A percentile compares a stretch with the other conserved stretches of the same genome.
Evolutionary conservation across 2,113 vertebrate species (phyloP).

Genomic region (Podiceps cristatus): DNA sequence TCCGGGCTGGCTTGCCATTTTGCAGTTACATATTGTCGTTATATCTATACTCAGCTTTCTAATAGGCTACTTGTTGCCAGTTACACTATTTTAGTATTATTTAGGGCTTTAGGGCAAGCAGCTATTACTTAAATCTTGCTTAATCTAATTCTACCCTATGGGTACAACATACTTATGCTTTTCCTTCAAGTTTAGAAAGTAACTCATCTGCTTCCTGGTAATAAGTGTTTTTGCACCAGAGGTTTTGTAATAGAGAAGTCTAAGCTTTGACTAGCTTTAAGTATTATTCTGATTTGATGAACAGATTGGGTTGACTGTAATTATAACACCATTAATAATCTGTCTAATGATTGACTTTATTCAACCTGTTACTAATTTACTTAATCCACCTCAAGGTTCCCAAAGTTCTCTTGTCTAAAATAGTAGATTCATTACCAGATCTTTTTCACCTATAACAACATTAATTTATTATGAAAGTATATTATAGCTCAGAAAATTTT

Average conservation of each 20-base stretch:
- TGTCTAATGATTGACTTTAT: not conserved
- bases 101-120: not conserved
- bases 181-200: not conserved
- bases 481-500: not conserved
- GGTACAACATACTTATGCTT: not conserved
- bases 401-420: not conserved
- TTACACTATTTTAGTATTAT: not conserved
- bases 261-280: not conserved
- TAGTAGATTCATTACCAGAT: not conserved
- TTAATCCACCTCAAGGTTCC: not conserved
- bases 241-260: not conserved
- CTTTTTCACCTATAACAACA: not conserved
- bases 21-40: not conserved
- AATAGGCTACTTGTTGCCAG: not conserved
- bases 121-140: not conserved
- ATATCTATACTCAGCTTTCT: not conserved
- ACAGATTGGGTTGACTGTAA: not conserved
- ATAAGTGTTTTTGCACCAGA: not conserved
- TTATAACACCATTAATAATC: not conserved
- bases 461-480: not conserved
- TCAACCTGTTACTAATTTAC: not conserved
- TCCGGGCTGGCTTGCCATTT: not conserved
- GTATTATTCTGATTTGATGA: not conserved
- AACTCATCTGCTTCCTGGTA: not conserved
- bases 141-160: not conserved